These are phyloP conservation scores for Pammene fasciana DNA, from an alignment of 2,888 invertebrate genomes.

Conservation along the genomic window DNA sequence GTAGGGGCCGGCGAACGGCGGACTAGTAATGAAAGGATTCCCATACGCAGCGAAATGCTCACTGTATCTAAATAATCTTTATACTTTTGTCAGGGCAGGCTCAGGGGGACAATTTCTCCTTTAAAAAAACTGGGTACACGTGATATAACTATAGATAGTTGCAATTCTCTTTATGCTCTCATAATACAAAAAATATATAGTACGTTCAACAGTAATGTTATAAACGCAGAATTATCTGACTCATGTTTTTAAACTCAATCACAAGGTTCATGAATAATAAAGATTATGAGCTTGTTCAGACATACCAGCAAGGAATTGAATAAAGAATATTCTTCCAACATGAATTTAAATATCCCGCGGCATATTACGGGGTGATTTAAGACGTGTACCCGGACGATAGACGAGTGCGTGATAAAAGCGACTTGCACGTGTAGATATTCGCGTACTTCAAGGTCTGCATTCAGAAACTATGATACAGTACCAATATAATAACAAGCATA, in stretches of 20 bases:
- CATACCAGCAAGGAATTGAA: conserved; percentile 26
- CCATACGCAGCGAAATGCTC: conserved; percentile 32
- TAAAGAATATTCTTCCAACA: conserved; percentile 39
- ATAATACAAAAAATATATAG: too few species aligned
- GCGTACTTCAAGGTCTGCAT: conserved; percentile 30
- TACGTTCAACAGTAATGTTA: too few species aligned
- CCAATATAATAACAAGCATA: background rate
- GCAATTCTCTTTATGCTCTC: too few species aligned
- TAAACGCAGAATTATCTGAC: background rate
- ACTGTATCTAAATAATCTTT: conserved; percentile 18
- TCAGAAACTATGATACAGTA: background rate
- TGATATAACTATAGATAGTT: too few species aligned
- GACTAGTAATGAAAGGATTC: conserved; percentile 41
- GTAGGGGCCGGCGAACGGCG: conserved; percentile 30
- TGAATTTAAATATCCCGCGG: conserved; percentile 50
- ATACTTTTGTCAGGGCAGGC: background rate
- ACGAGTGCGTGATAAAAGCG: conserved; percentile 47
- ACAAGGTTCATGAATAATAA: conserved; percentile 21
- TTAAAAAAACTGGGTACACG: too few species aligned
- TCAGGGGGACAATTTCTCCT: background rate
- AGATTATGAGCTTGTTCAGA: conserved; percentile 17
- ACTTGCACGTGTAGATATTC: conserved; percentile 44
- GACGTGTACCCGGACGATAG: conserved; percentile 47
- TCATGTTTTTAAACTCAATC: conserved; percentile 6
- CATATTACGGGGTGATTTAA: conserved; percentile 51